phyloP scores from a whole-genome alignment of 1,140 invertebrate genomes.

The Drosophila kurseongensis region DNA sequence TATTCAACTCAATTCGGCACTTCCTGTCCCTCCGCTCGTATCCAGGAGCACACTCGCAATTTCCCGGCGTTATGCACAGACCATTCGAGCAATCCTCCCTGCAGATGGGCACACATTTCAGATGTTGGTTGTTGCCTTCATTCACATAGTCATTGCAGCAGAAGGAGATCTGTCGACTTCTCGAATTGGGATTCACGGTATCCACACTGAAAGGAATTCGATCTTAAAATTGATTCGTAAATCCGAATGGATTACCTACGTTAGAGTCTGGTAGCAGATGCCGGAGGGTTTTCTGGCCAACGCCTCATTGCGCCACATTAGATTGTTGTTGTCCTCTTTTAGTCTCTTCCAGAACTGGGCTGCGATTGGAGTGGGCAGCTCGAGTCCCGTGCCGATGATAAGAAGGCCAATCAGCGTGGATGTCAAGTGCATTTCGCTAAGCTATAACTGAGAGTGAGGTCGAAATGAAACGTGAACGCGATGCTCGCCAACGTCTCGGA shows the following conservation, averaged over 20 bases:
- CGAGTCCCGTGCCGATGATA: constrained; percentile 31
- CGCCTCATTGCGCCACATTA: constrained; percentile 16
- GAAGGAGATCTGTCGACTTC: constrained; percentile 60
- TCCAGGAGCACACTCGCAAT: constrained; percentile 85
- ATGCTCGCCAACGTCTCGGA: constrained; percentile 28
- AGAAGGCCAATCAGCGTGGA: constrained; percentile 37
- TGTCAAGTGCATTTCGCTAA: constrained; percentile 42
- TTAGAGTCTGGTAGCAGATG: constrained; percentile 46
- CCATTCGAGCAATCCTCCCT: constrained; percentile 86
- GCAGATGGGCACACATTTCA: constrained; percentile 86
- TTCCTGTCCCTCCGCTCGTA: constrained; percentile 30
- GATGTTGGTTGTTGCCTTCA: constrained; percentile 21
- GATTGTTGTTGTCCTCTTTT: too few relatives aligned
- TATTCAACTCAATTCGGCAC: background rate
- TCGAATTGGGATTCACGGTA: constrained; percentile 56
- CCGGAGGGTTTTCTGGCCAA: constrained; percentile 45
- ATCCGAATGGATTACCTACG: background rate
- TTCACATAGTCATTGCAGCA: constrained; percentile 69
- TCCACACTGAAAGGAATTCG: constrained; percentile 34
- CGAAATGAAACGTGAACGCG: constrained; percentile 11
- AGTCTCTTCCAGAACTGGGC: constrained; percentile 55
- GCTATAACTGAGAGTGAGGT: constrained; percentile 24
- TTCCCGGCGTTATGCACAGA: constrained; percentile 85
- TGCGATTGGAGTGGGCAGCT: constrained; percentile 5
- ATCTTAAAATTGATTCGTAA: background rate